Base-by-base conservation (phyloP, 2,797 vertebrate species). In the Danionella dracula region DNA sequence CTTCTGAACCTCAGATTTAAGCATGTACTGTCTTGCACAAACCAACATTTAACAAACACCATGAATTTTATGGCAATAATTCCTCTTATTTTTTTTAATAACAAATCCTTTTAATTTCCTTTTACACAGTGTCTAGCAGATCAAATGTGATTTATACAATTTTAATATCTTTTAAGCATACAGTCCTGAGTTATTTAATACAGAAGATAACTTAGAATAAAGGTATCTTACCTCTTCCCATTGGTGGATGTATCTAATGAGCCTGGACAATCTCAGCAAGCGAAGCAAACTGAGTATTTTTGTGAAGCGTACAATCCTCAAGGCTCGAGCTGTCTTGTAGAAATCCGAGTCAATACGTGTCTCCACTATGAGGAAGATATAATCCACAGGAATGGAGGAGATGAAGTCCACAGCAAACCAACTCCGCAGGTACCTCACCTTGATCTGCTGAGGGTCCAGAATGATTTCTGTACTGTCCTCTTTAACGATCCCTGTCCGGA, bases 391-490 rank as follows among this genome's bases (percentile, higher is more conserved):
- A 76, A 99, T 99, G 81, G 97, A 99, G 66, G 96, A 99, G 84
- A 99, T 91, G 79, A 99, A 99, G 84, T 99, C 97, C 76, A 99
- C 97, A 76, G 96, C 87, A 0, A 99, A 99, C 97, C 97, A 99
- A 83, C 91, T 95, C 78, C 95, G 95, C 79, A 99, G 87, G 83
- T 99, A 99, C 76, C 92, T 98, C 89, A 97, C 93, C 85, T 99
- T 99, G 83, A 99, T 99, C 81, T 92, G 81, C 76, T 95, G 94
- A 0, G 95, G 96, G 84, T 99, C 94, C 58, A 99, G 86, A 84
- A 99, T 93, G 82, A 99, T 99, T 84, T 98, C 97, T 0, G 96
- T 99, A 87, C 97, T 99, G 91, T 99, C 97, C 81, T 99, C 96
- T 76, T 95, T 95, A 67, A 99, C 94, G 2, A 99, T 99, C 75